A percentile compares a stretch with the other conserved stretches of the same genome.
Evolutionary conservation across 2,113 vertebrate genomes (phyloP).

Genomic region (Scartelaos histophorus): DNA sequence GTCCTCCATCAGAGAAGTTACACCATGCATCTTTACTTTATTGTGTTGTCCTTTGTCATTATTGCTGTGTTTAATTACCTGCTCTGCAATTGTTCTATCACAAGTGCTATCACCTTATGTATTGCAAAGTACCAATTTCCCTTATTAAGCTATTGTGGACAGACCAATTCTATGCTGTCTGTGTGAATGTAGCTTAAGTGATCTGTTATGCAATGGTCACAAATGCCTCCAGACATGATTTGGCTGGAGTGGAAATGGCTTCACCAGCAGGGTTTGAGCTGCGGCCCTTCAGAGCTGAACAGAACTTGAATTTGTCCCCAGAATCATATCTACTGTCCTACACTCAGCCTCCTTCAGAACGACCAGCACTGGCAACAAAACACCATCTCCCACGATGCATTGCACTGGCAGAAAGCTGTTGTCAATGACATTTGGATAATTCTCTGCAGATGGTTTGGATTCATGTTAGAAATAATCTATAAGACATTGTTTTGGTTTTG

Average conservation of each 20-base stretch:
- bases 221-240: slow-evolving; percentile 23
- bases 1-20: neutral
- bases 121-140: too few relatives aligned
- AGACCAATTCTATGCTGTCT: slow-evolving; percentile 17
- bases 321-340: slow-evolving; percentile 41
- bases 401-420: slow-evolving; percentile 35
- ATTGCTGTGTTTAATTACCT: too few relatives aligned
- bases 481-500: neutral
- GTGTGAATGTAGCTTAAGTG: neutral
- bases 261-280: slow-evolving; percentile 3
- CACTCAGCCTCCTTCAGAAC: slow-evolving; percentile 29
- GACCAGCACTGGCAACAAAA: slow-evolving; percentile 40
- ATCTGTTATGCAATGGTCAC: neutral
- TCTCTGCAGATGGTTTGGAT: slow-evolving; percentile 11
- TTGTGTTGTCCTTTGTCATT: too few relatives aligned
- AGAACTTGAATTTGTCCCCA: slow-evolving; percentile 26
- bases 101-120: too few relatives aligned
- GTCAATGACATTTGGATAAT: slow-evolving; percentile 31
- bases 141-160: neutral
- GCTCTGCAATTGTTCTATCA: too few relatives aligned
- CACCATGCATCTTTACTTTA: neutral
- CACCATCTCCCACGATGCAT: slow-evolving; percentile 30
- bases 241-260: slow-evolving; percentile 6
- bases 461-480: slow-evolving; percentile 17
- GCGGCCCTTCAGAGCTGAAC: slow-evolving; percentile 9